A percentile compares a stretch with the other conserved stretches of the same genome.
Evolutionary conservation across 2,888 invertebrate genomes (phyloP).

Genomic region (Napeogenes inachia): DNA sequence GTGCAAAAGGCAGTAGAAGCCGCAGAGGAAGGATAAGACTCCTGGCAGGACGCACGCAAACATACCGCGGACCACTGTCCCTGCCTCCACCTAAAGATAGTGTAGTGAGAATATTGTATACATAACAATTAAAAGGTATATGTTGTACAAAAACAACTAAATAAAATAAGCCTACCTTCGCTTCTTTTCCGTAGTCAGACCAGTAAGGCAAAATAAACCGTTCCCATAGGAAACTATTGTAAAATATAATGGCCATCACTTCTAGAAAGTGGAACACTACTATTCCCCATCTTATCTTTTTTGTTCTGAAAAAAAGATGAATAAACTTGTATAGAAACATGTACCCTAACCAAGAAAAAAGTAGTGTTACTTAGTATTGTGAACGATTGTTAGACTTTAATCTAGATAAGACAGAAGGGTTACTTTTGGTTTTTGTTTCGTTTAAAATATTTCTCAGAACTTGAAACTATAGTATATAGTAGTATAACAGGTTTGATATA

Average conservation of each 20-base stretch:
- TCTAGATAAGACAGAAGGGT: too few species aligned
- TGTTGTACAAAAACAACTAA: neutral
- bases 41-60: constrained; percentile 87
- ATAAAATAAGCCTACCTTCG: constrained; percentile 38
- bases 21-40: constrained; percentile 82
- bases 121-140: neutral
- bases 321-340: neutral
- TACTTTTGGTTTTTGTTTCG: too few species aligned
- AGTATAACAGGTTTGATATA: too few species aligned
- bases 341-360: neutral
- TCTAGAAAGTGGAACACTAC: constrained; percentile 84
- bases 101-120: neutral
- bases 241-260: constrained; percentile 87
- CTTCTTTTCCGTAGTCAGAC: constrained; percentile 79
- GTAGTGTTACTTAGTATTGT: neutral
- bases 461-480: too few species aligned
- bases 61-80: constrained; percentile 75
- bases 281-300: constrained; percentile 84
- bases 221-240: constrained; percentile 88
- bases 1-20: constrained; percentile 93
- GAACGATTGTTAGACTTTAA: too few species aligned
- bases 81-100: constrained; percentile 56
- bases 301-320: constrained; percentile 75
- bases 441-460: too few species aligned
- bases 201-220: constrained; percentile 84